Evolutionary conservation across 1,140 invertebrate genomes (phyloP).

Genomic region (Spodoptera litura): DNA sequence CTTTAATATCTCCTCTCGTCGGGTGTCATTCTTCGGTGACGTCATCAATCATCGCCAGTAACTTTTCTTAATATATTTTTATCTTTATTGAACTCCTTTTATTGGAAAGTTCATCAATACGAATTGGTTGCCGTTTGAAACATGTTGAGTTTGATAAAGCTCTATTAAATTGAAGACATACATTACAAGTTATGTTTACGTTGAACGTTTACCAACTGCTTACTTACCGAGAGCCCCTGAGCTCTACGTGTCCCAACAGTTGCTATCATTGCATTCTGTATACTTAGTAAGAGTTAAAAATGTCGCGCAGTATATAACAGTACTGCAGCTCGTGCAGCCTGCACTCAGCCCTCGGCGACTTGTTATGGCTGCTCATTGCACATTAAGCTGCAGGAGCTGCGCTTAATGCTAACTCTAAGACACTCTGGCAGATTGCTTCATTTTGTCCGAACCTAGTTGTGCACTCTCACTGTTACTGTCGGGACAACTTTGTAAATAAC

Average conservation of each 20-base stretch:
- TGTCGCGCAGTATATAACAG: not conserved
- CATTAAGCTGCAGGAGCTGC: constrained; percentile 8
- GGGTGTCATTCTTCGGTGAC: constrained; percentile 31
- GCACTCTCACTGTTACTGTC: constrained; percentile 8
- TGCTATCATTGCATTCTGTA: no score
- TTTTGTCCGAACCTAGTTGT: not conserved
- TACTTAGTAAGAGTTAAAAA: not conserved
- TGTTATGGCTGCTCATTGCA: not conserved
- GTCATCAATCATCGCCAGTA: constrained; percentile 46
- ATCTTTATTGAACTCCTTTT: constrained; percentile 50
- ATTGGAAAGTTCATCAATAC: constrained; percentile 38
- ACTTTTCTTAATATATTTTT: constrained; percentile 50
- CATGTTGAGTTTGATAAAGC: not conserved
- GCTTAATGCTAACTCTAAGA: not conserved
- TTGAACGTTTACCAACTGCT: no score
- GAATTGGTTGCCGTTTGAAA: not conserved
- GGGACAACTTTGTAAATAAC: constrained; percentile 8
- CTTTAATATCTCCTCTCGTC: constrained; percentile 37
- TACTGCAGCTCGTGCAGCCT: not conserved
- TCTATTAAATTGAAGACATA: not conserved
- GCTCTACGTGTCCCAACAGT: no score
- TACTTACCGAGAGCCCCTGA: no score
- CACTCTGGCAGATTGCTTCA: constrained; percentile 24
- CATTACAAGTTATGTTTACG: no score
- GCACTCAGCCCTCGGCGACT: not conserved